Evolutionary conservation across 2,797 vertebrate species (phyloP).

Genomic region (Halcyon leucocephala): DNA sequence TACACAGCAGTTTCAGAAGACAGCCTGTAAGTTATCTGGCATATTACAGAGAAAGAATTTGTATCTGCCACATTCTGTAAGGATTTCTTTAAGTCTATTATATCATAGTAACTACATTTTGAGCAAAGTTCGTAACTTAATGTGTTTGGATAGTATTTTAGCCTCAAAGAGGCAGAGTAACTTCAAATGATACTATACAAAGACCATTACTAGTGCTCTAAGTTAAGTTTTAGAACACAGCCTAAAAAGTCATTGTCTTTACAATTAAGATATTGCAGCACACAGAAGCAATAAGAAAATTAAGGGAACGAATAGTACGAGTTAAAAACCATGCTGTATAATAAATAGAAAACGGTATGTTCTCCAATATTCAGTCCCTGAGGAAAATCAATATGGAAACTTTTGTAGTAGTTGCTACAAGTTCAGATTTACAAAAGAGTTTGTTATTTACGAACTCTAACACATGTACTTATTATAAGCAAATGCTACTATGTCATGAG

Average conservation of each 20-base stretch:
- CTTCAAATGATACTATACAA: neutral
- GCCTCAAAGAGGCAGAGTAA: neutral
- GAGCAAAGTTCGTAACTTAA: neutral
- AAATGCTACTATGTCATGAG: neutral
- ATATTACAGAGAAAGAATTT: neutral
- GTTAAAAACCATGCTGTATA: neutral
- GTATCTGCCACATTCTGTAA: neutral
- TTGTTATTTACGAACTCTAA: neutral
- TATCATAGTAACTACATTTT: neutral
- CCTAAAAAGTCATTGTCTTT: neutral
- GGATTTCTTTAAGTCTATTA: neutral
- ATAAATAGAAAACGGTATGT: neutral
- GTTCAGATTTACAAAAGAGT: neutral
- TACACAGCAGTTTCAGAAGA: neutral
- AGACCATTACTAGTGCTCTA: neutral
- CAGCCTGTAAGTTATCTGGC: neutral
- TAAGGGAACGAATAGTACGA: neutral
- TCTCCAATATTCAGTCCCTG: neutral
- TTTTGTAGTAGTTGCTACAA: neutral
- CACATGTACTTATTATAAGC: neutral
- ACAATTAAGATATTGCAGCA: neutral
- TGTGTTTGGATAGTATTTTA: neutral
- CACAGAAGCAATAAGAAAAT: neutral
- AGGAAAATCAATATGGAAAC: neutral
- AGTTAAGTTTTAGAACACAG: neutral